Percentiles rank a stretch among this genome's conserved stretches.
Conservation (phyloP, 2,797 vertebrate genomes). For the Argyrosomus regius region DNA sequence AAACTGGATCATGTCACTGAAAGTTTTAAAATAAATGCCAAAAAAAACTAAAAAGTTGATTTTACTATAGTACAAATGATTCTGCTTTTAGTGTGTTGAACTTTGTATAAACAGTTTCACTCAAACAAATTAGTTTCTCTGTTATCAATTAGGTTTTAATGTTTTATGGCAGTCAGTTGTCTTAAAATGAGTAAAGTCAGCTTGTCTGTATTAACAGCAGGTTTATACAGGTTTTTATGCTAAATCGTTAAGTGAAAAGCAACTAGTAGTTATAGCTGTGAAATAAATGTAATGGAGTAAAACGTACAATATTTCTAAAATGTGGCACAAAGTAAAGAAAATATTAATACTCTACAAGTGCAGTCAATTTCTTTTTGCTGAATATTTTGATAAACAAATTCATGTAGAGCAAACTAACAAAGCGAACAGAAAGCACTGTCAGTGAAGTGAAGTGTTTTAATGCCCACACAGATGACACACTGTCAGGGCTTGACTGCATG, state of each 20-base stretch:
- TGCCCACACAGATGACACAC: neutral
- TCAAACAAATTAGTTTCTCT: neutral
- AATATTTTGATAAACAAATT: neutral
- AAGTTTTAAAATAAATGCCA: too few species aligned
- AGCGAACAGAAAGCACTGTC: neutral
- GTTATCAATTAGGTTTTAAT: too few species aligned
- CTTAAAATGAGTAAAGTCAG: too few species aligned
- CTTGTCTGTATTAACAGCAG: too few species aligned
- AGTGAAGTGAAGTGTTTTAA: neutral
- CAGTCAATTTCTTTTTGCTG: neutral
- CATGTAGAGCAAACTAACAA: neutral
- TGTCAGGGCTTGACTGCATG: slow-evolving; percentile 12
- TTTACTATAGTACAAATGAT: too few species aligned
- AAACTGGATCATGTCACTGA: too few species aligned
- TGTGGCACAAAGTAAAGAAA: too few species aligned
- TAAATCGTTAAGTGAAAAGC: neutral
- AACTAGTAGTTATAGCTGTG: neutral
- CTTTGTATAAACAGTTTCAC: neutral
- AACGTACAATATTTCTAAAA: neutral
- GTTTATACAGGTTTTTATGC: too few species aligned
- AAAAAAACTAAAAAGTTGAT: too few species aligned
- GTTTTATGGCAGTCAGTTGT: too few species aligned
- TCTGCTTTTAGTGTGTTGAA: too few species aligned
- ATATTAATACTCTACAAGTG: neutral
- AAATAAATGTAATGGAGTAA: neutral